phyloP scores from a whole-genome alignment of 2,113 vertebrate genomes.

The Ageneiosus marmoratus region DNA sequence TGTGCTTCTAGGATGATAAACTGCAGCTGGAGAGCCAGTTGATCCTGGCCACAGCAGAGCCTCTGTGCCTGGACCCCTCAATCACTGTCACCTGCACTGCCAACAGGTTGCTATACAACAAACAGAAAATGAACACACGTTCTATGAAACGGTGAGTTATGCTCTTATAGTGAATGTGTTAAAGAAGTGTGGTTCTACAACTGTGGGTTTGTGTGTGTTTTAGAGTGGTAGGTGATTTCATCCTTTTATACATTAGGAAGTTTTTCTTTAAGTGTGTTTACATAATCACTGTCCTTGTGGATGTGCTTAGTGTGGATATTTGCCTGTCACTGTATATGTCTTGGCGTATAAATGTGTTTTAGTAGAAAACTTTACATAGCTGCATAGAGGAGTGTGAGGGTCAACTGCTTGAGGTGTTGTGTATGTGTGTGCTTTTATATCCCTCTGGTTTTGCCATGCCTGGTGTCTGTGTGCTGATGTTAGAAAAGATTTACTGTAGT shows the following conservation, averaged over 20 bases:
- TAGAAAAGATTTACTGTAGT: neutral
- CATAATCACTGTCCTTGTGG: neutral
- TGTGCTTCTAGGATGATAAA: slow-evolving; percentile 86
- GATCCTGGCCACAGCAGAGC: slow-evolving; percentile 94
- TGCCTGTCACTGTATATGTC: neutral
- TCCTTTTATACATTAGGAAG: neutral
- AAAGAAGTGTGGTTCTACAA: neutral
- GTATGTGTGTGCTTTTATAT: neutral
- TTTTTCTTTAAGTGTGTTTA: neutral
- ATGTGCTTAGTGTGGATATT: neutral
- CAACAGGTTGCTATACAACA: slow-evolving; percentile 95
- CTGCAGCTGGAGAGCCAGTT: slow-evolving; percentile 94
- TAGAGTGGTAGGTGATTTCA: too few relatives aligned
- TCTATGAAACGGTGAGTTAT: slow-evolving; percentile 86
- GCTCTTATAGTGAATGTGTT: neutral
- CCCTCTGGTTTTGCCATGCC: neutral
- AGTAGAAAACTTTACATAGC: neutral
- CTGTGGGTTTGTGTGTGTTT: neutral
- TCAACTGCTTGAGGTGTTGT: neutral
- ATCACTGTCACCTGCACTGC: slow-evolving; percentile 92
- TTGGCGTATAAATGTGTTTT: neutral
- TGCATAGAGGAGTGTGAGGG: neutral
- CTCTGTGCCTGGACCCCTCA: slow-evolving; percentile 97
- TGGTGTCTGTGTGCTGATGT: neutral
- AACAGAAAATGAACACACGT: slow-evolving; percentile 96